These are phyloP conservation scores for Caenorhabditis doughertyi DNA, from an alignment of 2,888 invertebrate genomes.

Conservation along the genomic window DNA sequence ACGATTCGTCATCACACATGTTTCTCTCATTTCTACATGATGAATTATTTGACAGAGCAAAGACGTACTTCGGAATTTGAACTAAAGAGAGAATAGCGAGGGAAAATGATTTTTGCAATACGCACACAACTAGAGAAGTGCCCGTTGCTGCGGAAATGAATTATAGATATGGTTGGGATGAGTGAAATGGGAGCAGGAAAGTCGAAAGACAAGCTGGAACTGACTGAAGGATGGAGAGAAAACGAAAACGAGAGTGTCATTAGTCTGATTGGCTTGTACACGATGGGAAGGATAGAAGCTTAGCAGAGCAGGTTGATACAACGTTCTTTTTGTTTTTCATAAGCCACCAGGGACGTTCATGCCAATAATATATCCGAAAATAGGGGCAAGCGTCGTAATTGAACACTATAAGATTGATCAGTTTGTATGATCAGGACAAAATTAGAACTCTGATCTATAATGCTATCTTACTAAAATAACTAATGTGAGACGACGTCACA, in stretches of 20 bases:
- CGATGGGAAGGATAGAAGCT: neutral
- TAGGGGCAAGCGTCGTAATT: no score
- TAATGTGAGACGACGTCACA: slow-evolving; percentile 22
- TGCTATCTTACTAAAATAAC: neutral
- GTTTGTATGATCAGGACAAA: no score
- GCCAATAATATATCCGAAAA: no score
- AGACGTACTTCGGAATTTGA: slow-evolving; percentile 60
- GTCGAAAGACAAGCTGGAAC: slow-evolving; percentile 21
- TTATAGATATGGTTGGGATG: slow-evolving; percentile 34
- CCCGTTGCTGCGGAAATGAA: slow-evolving; percentile 42
- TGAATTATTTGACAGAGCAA: slow-evolving; percentile 58
- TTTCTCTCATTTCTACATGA: slow-evolving; percentile 33
- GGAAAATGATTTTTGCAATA: slow-evolving; percentile 48
- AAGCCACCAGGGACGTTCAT: neutral
- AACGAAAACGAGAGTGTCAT: slow-evolving; percentile 37
- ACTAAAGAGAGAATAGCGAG: slow-evolving; percentile 27
- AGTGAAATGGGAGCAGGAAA: slow-evolving; percentile 16
- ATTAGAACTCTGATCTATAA: no score
- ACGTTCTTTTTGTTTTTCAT: neutral
- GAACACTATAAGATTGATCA: no score
- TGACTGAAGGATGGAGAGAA: neutral
- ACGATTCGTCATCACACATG: neutral
- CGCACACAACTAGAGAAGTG: slow-evolving; percentile 46
- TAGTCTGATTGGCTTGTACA: slow-evolving; percentile 29
- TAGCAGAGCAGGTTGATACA: neutral